Conservation (phyloP, 2,113 vertebrate species). For the Apodemus sylvaticus region DNA sequence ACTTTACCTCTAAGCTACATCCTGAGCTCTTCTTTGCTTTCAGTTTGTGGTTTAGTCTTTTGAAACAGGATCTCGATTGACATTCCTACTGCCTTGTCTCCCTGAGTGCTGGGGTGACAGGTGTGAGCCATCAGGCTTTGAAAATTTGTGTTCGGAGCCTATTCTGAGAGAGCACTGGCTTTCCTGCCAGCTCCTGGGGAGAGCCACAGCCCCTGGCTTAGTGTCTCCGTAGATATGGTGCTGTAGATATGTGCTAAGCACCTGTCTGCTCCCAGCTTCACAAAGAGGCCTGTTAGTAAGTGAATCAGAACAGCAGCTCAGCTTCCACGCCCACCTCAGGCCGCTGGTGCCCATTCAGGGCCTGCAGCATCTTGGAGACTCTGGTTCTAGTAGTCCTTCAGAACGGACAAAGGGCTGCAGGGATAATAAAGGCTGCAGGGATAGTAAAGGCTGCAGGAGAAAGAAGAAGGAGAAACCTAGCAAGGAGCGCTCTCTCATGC, state of each 20-base stretch:
- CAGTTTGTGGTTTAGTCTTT: neutral
- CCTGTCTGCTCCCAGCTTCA: neutral
- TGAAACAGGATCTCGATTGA: neutral
- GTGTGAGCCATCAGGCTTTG: neutral
- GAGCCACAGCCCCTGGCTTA: neutral
- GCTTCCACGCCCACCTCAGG: neutral
- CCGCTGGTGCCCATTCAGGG: neutral
- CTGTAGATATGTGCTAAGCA: neutral
- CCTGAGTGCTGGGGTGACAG: neutral
- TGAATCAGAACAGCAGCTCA: neutral
- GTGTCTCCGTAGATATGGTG: neutral
- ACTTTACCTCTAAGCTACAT: neutral
- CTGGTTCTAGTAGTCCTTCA: neutral
- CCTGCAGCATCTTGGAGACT: neutral
- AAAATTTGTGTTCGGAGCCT: neutral
- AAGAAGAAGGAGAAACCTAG: neutral
- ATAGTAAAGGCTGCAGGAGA: neutral
- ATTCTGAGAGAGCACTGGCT: neutral
- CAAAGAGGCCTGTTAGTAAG: neutral
- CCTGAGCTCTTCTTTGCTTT: neutral
- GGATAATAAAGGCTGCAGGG: neutral
- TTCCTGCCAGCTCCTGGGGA: neutral
- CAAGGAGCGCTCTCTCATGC: neutral
- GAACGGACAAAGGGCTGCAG: no score
- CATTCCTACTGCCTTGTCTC: neutral